Conservation (phyloP, 2,797 vertebrate genomes). For the Amblyopsis hoosieri region DNA sequence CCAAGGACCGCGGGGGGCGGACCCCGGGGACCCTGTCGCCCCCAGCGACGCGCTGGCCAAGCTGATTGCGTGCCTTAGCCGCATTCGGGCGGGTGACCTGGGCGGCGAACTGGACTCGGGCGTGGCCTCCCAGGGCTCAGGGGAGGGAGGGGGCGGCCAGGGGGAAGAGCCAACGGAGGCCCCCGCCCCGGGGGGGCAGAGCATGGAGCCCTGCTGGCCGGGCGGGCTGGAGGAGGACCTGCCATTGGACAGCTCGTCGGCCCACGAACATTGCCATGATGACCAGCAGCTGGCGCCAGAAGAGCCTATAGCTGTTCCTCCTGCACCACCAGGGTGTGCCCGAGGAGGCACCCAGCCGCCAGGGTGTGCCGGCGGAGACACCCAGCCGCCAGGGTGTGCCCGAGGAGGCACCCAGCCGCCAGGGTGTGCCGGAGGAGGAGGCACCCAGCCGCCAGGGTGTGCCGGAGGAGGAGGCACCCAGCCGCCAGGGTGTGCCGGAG, state of each 20-base stretch:
- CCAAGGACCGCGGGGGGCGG: conserved; percentile 63
- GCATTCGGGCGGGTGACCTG: conserved; percentile 57
- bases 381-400: too few relatives aligned
- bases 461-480: too few relatives aligned
- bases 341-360: too few relatives aligned
- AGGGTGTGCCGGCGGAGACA: too few relatives aligned
- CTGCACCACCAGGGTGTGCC: too few relatives aligned
- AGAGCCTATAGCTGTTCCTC: background rate
- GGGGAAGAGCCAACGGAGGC: conserved; percentile 58
- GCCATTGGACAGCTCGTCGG: conserved; percentile 72
- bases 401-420: too few relatives aligned
- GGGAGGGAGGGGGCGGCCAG: conserved; percentile 17
- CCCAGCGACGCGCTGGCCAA: conserved; percentile 75
- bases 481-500: too few relatives aligned
- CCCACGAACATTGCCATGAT: conserved; percentile 55
- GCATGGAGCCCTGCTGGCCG: conserved; percentile 56
- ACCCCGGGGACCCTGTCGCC: conserved; percentile 76
- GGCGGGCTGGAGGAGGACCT: conserved; percentile 55
- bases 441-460: too few relatives aligned
- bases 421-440: too few relatives aligned
- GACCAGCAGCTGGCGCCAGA: background rate
- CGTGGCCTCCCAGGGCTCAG: conserved; percentile 65
- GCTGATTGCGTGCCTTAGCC: conserved; percentile 76
- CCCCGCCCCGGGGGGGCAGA: too few relatives aligned
- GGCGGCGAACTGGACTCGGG: conserved; percentile 64